Evolutionary conservation across 64 coral and sea anemone species (phyloP).

Genomic region (Stichodactyla mertensii): DNA sequence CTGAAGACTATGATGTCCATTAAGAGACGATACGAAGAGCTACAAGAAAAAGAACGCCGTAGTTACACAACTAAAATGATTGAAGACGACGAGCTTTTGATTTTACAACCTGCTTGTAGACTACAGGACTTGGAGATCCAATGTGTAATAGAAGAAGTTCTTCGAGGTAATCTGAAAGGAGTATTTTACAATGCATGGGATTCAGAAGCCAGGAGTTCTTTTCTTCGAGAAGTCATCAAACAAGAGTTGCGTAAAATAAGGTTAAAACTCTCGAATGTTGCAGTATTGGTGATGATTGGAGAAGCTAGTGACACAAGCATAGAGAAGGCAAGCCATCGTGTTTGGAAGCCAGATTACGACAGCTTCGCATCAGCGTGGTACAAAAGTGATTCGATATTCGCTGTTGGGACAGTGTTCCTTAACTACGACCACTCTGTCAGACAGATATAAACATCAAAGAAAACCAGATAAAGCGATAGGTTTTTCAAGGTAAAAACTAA

Average conservation of each 20-base stretch:
- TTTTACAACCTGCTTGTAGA: constrained; percentile 85
- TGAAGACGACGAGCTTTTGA: constrained; percentile 35
- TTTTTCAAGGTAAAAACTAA: too few species aligned
- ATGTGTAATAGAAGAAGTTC: constrained; percentile 61
- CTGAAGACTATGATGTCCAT: constrained; percentile 4
- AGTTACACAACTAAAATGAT: neutral
- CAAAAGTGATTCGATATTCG: constrained; percentile 73
- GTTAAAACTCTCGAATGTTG: constrained; percentile 35
- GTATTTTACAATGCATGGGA: constrained; percentile 59
- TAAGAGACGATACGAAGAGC: neutral
- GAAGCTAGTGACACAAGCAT: constrained; percentile 67
- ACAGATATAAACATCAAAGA: neutral
- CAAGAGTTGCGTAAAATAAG: constrained; percentile 37
- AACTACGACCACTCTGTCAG: constrained; percentile 30
- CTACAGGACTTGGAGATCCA: constrained; percentile 83
- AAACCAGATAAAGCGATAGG: too few species aligned
- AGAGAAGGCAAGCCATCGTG: constrained; percentile 75
- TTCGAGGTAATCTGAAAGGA: constrained; percentile 52
- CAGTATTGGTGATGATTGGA: constrained; percentile 77
- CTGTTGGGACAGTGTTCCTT: constrained; percentile 72
- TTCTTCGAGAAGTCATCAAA: constrained; percentile 69
- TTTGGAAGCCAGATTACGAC: constrained; percentile 89
- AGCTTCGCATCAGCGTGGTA: constrained; percentile 90
- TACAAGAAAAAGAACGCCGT: neutral
- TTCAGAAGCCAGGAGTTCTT: constrained; percentile 45